Base-by-base conservation (phyloP, 2,888 invertebrate genomes). In the Athripsodes cinereus region DNA sequence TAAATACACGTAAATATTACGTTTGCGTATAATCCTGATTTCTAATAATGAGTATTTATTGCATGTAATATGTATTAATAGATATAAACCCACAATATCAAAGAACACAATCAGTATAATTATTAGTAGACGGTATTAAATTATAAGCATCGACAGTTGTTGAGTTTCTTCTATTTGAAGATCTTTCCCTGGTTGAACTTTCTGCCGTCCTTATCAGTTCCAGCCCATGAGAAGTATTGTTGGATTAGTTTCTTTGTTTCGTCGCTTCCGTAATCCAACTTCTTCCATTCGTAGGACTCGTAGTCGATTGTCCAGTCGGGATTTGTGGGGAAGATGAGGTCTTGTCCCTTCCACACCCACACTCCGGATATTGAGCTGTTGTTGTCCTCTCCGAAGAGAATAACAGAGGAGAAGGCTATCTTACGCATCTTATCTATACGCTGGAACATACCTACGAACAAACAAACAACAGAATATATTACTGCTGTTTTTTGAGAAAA, bases 151-250 rank as follows among this genome's bases (percentile, higher is more conserved):
- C n/a, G 16, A 46, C 5, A 10, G 16, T 6, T 13, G 19, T 48
- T 2, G 19, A 19, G 13, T 13, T 13, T 22, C 3, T 11, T 53
- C 83, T 85, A 99, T 81, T 99, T 99, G 84, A 97, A 99, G 76
- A 98, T 91, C 82, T 99, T 99, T 76, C 98, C 99, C 82, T 98
- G 95, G 80, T 96, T 96, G 83, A 97, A 96, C 71, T 87, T 84
- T 72, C 96, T 90, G 60, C 95, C 97, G 53, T 82, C 74, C 72
- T 89, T 90, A 74, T 97, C 94, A 19, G 80, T 73, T 62, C 96
- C 96, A 66, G 82, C 80, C 95, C 95, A 96, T 47, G 90, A 83
- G 75, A 97, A 89, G 78, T 96, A 97, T 69, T 95, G 88, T 64
- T 85, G 78, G 13, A 98, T 92, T 57, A 95, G 72, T 66, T 87